Percentiles rank a stretch among this genome's conserved stretches.
Conservation (phyloP, 35 echinoderm and acorn worm genomes). For the Lytechinus pictus region DNA sequence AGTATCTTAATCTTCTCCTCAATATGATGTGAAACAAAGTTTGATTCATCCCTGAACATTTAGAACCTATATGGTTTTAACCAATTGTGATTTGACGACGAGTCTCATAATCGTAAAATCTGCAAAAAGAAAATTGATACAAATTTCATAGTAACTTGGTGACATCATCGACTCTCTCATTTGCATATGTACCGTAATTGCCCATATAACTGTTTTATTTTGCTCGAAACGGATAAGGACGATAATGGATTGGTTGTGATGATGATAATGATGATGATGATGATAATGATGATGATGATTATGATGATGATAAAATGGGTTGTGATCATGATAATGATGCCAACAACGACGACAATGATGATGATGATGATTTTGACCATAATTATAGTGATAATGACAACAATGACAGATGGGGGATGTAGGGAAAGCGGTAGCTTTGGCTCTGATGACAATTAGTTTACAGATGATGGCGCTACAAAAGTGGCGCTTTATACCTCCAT, state of each 20-base stretch:
- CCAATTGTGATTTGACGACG: too few species aligned
- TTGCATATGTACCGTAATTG: not conserved
- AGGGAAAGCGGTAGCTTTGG: not conserved
- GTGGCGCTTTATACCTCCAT: too few species aligned
- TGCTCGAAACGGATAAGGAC: too few species aligned
- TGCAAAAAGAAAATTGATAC: too few species aligned
- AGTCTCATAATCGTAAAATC: too few species aligned
- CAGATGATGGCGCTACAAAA: not conserved
- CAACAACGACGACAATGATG: not conserved
- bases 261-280: not conserved
- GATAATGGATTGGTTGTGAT: not conserved
- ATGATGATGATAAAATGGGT: not conserved
- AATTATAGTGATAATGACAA: not conserved
- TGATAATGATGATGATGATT: not conserved
- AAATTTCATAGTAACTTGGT: too few species aligned
- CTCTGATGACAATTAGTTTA: not conserved
- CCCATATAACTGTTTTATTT: not conserved
- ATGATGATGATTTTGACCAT: not conserved
- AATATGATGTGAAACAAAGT: too few species aligned
- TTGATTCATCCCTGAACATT: too few species aligned
- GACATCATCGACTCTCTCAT: too few species aligned
- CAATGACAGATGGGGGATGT: not conserved
- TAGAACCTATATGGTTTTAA: too few species aligned
- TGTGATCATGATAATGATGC: not conserved
- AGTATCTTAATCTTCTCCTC: too few species aligned